A percentile compares a stretch with the other conserved stretches of the same genome.
These are phyloP conservation scores for Semicossyphus pulcher DNA, from an alignment of 2,113 vertebrate species.

Conservation along the genomic window DNA sequence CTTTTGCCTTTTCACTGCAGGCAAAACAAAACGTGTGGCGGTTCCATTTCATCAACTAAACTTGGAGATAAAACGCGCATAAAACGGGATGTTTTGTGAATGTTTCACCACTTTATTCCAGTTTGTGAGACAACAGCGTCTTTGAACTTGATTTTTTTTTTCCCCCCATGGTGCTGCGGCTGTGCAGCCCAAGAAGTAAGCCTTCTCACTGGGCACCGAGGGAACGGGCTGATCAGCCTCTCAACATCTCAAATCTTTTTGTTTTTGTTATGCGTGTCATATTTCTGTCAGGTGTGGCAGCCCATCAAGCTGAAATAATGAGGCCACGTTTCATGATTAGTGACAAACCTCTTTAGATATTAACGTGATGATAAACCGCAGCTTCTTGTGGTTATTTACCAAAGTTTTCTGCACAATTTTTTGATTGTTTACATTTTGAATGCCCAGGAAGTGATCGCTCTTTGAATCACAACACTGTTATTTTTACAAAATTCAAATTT, in stretches of 20 bases:
- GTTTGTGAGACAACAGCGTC: slow-evolving; percentile 69
- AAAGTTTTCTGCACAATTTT: slow-evolving; percentile 1
- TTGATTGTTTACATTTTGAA: slow-evolving; percentile 31
- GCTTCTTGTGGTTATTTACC: slow-evolving; percentile 35
- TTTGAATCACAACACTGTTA: not conserved
- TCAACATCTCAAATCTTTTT: slow-evolving; percentile 63
- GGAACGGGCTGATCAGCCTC: slow-evolving; percentile 67
- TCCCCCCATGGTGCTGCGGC: slow-evolving; percentile 53
- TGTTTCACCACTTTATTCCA: slow-evolving; percentile 72
- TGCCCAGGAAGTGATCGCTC: not conserved
- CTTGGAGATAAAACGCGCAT: slow-evolving; percentile 74
- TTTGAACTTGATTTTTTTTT: slow-evolving; percentile 78
- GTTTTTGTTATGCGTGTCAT: slow-evolving; percentile 68
- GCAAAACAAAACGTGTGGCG: slow-evolving; percentile 76
- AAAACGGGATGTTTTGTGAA: slow-evolving; percentile 75
- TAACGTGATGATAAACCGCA: slow-evolving; percentile 55
- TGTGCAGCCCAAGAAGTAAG: slow-evolving; percentile 63
- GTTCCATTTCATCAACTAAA: slow-evolving; percentile 74
- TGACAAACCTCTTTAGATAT: slow-evolving; percentile 71
- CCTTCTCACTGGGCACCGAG: slow-evolving; percentile 60
- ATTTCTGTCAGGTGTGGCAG: slow-evolving; percentile 81
- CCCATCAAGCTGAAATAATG: slow-evolving; percentile 83
- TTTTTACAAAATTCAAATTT: not conserved
- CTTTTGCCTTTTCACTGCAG: slow-evolving; percentile 80
- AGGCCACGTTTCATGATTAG: slow-evolving; percentile 74